Conservation (phyloP, 2,888 invertebrate genomes). For the Dichetophora obliterata region DNA sequence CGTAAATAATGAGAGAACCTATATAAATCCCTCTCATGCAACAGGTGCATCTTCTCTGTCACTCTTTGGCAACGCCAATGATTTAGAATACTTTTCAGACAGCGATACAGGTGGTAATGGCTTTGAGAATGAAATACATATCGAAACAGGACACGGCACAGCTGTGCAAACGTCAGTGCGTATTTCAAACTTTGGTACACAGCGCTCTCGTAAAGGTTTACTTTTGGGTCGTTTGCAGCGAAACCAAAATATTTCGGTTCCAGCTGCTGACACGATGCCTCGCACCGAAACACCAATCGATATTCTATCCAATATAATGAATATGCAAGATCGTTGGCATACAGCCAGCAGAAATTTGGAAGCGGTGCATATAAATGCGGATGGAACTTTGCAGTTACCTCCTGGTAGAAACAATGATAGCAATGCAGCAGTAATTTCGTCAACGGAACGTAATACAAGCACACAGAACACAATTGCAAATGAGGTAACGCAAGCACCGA, state of each 20-base stretch:
- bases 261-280: not conserved
- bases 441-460: not conserved
- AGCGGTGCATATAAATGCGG: conserved; percentile 69
- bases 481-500: conserved; percentile 72
- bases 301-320: conserved; percentile 78
- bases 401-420: not conserved
- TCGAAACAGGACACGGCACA: conserved; percentile 69
- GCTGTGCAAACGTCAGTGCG: conserved; percentile 66
- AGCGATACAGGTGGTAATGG: conserved; percentile 69
- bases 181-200: conserved; percentile 57
- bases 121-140: conserved; percentile 63
- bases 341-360: conserved; percentile 74
- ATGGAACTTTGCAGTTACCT: conserved; percentile 75
- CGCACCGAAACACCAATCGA: conserved; percentile 66
- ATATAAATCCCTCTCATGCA: conserved; percentile 47
- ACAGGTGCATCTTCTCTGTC: conserved; percentile 70
- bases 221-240: conserved; percentile 54
- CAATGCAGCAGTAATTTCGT: not conserved
- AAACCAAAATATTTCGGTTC: conserved; percentile 29
- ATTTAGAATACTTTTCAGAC: conserved; percentile 78
- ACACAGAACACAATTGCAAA: conserved; percentile 37
- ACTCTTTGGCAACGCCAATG: conserved; percentile 78
- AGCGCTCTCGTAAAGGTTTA: conserved; percentile 60
- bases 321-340: conserved; percentile 79
- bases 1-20: conserved; percentile 56